These are phyloP conservation scores for Mus pahari DNA, from an alignment of 2,113 vertebrate genomes.

Conservation along the genomic window DNA sequence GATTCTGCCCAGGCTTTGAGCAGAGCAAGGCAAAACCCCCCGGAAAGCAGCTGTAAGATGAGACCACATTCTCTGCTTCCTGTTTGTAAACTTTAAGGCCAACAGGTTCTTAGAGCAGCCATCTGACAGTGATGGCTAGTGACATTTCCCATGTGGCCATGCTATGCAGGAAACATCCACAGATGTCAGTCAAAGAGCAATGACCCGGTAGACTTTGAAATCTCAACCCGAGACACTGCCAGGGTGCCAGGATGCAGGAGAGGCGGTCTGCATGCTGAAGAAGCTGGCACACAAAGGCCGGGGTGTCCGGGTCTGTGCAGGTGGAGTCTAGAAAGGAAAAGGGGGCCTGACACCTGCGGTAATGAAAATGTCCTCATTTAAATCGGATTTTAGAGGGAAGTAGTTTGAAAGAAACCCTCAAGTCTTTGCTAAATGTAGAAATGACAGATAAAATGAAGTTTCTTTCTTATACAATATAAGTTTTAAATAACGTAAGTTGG, in stretches of 20 bases:
- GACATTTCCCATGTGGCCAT: constrained; percentile 50
- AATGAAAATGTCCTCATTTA: constrained; percentile 35
- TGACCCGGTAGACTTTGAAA: constrained; percentile 72
- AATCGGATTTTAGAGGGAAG: constrained; percentile 37
- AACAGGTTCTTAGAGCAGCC: constrained; percentile 61
- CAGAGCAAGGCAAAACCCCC: background rate
- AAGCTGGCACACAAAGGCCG: background rate
- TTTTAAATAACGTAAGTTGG: constrained; percentile 42
- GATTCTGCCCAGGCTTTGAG: background rate
- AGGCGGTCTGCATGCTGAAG: background rate
- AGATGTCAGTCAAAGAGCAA: constrained; percentile 80
- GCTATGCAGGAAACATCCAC: constrained; percentile 5
- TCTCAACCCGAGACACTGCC: constrained; percentile 62
- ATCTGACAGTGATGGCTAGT: constrained; percentile 75
- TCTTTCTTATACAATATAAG: background rate
- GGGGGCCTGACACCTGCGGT: background rate
- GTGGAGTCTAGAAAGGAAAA: background rate
- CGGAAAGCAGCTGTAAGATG: background rate
- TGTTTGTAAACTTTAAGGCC: constrained; percentile 47
- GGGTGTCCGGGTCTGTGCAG: background rate
- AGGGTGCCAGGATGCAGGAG: background rate
- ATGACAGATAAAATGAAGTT: constrained; percentile 43
- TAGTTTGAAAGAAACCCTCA: constrained; percentile 25
- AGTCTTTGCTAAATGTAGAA: constrained; percentile 47
- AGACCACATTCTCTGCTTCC: background rate